Conservation (phyloP, 2,113 vertebrate genomes). For the Oriolus oriolus region DNA sequence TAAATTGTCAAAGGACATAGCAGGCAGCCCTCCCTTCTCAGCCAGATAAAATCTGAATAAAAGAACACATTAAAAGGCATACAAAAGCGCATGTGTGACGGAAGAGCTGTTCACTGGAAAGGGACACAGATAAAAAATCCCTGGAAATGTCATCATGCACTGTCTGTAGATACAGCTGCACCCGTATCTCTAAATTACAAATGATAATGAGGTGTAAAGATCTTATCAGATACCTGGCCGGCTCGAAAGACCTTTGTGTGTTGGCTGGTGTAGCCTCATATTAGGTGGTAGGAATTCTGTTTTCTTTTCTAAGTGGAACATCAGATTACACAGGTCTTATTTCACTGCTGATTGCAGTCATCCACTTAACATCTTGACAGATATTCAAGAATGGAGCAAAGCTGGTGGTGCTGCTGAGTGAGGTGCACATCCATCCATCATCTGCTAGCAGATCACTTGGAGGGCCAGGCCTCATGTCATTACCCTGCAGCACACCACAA, state of each 20-base stretch:
- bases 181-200: slow-evolving; percentile 53
- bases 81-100: background rate
- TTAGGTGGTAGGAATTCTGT: slow-evolving; percentile 67
- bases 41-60: background rate
- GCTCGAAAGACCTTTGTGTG: slow-evolving; percentile 59
- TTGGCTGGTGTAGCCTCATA: slow-evolving; percentile 42
- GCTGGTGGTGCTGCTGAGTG: slow-evolving; percentile 67
- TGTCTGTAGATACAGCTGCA: slow-evolving; percentile 58
- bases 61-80: background rate
- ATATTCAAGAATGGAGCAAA: slow-evolving; percentile 78
- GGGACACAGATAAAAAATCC: slow-evolving; percentile 20
- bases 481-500: slow-evolving; percentile 22
- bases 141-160: slow-evolving; percentile 54
- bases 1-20: background rate
- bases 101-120: background rate
- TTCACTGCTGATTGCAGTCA: slow-evolving; percentile 84
- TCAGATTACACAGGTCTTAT: slow-evolving; percentile 89
- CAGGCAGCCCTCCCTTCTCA: background rate
- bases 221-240: slow-evolving; percentile 70
- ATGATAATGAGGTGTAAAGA: slow-evolving; percentile 74
- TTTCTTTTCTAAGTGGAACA: slow-evolving; percentile 86
- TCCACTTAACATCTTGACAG: slow-evolving; percentile 91
- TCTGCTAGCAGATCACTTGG: slow-evolving; percentile 80
- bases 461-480: slow-evolving; percentile 35
- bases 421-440: slow-evolving; percentile 84